These are phyloP conservation scores for Onychostoma macrolepis DNA, from an alignment of 2,113 vertebrate species.

Conservation along the genomic window DNA sequence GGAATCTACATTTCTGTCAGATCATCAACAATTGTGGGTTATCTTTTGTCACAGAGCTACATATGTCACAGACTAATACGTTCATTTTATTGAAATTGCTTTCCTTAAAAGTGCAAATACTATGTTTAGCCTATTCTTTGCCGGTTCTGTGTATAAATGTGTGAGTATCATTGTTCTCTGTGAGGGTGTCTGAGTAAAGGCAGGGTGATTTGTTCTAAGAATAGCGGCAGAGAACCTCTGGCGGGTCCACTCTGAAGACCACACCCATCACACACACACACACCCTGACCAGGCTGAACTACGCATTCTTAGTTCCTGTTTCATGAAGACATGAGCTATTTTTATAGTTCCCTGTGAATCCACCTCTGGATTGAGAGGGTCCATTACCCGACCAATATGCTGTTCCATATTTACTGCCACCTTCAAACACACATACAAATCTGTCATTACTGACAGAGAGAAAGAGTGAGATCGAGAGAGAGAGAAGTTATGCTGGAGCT, in stretches of 20 bases:
- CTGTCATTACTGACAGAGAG: neutral
- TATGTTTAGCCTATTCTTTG: slow-evolving; percentile 28
- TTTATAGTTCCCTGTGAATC: slow-evolving; percentile 43
- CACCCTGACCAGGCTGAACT: slow-evolving; percentile 36
- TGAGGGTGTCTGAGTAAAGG: neutral
- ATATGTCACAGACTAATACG: neutral
- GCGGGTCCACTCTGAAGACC: slow-evolving; percentile 60
- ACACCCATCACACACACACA: slow-evolving; percentile 67
- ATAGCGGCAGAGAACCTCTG: slow-evolving; percentile 70
- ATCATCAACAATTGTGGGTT: neutral
- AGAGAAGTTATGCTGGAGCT: slow-evolving; percentile 9
- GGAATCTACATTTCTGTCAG: neutral
- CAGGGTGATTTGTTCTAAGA: slow-evolving; percentile 68
- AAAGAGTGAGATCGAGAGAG: neutral
- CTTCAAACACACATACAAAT: neutral
- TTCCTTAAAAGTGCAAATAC: neutral
- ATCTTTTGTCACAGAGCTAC: neutral
- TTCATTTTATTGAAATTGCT: neutral
- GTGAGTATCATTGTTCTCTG: neutral
- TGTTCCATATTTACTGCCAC: slow-evolving; percentile 50
- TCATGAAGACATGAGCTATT: slow-evolving; percentile 58
- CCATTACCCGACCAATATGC: neutral
- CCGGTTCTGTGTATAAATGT: neutral
- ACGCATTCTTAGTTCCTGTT: slow-evolving; percentile 66
- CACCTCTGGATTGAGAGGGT: slow-evolving; percentile 12